Evolutionary conservation across 2,888 invertebrate genomes (phyloP).

Genomic region (Caenorhabditis sp.): DNA sequence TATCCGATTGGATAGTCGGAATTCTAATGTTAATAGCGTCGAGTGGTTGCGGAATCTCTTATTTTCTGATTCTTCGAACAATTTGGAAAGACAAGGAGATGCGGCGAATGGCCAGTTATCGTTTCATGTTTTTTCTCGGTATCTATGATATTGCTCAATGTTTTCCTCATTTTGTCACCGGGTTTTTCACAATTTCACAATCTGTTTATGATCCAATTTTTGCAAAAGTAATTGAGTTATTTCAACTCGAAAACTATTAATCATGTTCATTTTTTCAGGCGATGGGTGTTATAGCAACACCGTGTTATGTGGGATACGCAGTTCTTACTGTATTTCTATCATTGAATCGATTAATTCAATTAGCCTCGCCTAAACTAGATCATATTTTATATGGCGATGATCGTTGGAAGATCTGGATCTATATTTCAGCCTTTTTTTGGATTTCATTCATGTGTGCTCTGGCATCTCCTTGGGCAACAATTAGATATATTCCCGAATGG

Average conservation of each 20-base stretch:
- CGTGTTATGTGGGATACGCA: conserved; percentile 61
- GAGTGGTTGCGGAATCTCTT: conserved; percentile 42
- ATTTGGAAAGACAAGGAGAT: conserved; percentile 59
- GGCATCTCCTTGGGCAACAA: conserved; percentile 54
- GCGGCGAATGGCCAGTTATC: conserved; percentile 53
- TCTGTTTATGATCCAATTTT: conserved; percentile 41
- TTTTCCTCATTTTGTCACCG: conserved; percentile 59
- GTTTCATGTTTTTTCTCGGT: conserved; percentile 61
- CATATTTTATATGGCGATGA: conserved; percentile 42
- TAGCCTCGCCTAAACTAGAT: conserved; percentile 47
- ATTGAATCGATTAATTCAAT: conserved; percentile 53
- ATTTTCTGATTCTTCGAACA: conserved; percentile 51
- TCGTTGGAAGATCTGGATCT: conserved; percentile 51
- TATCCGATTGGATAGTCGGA: conserved; percentile 49
- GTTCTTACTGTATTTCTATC: conserved; percentile 58
- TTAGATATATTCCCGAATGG: conserved; percentile 55
- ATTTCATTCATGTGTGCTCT: conserved; percentile 45
- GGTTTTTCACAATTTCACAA: conserved; percentile 57
- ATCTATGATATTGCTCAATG: conserved; percentile 57
- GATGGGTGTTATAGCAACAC: conserved; percentile 60
- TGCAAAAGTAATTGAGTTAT: conserved; percentile 44
- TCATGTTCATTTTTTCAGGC: conserved; percentile 42
- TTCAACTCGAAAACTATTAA: not conserved
- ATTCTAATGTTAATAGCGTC: conserved; percentile 47
- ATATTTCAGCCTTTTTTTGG: conserved; percentile 32